phyloP scores from a whole-genome alignment of 2,888 invertebrate species.

The Diarsia brunnea region DNA sequence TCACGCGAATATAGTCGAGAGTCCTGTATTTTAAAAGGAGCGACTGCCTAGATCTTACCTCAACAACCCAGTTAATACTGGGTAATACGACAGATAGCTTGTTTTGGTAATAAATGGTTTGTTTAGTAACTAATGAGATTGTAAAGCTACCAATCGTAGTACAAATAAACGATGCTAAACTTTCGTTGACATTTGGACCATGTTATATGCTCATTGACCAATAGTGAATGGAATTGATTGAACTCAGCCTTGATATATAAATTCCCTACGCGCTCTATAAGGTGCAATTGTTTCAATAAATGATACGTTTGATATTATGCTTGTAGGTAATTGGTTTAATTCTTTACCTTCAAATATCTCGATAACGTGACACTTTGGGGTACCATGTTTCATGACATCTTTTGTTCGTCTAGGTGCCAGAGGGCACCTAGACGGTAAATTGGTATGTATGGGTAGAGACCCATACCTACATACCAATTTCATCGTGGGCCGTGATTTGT shows the following conservation, averaged over 20 bases:
- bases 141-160: conserved; percentile 8
- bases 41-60: too few relatives aligned
- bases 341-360: too few relatives aligned
- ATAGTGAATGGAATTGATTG: conserved; percentile 56
- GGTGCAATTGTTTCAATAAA: conserved; percentile 31
- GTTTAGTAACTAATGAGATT: conserved; percentile 25
- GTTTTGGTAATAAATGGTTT: neutral
- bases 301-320: neutral
- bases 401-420: too few relatives aligned
- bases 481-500: too few relatives aligned
- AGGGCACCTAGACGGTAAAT: too few relatives aligned
- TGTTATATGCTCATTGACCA: conserved; percentile 55
- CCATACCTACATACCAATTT: too few relatives aligned
- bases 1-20: too few relatives aligned
- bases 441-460: too few relatives aligned
- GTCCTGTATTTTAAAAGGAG: too few relatives aligned
- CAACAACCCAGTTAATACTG: too few relatives aligned
- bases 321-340: conserved; percentile 23
- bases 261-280: conserved; percentile 41
- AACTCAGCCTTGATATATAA: conserved; percentile 52
- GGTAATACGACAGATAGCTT: neutral
- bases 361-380: too few relatives aligned
- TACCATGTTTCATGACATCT: too few relatives aligned
- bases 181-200: conserved; percentile 59
- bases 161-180: conserved; percentile 52